phyloP scores from a whole-genome alignment of 2,888 invertebrate genomes.

The Synanthedon myopaeformis region DNA sequence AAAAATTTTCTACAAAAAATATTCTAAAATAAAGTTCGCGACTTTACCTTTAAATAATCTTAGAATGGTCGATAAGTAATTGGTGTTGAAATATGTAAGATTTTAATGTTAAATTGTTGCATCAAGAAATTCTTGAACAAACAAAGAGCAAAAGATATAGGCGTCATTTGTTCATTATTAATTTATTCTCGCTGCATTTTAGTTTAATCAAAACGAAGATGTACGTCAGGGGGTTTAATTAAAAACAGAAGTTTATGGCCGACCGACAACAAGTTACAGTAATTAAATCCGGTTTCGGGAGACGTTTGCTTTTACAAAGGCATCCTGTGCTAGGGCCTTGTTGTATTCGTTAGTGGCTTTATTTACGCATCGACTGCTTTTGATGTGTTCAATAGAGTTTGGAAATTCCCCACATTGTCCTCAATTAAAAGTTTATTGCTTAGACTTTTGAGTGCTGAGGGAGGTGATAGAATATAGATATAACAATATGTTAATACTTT shows the following conservation, averaged over 20 bases:
- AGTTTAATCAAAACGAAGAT: not conserved
- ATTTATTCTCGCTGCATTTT: not conserved
- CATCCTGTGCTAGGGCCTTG: not conserved
- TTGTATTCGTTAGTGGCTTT: not conserved
- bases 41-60: no score
- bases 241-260: constrained; percentile 2
- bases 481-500: no score
- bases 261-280: constrained; percentile 2
- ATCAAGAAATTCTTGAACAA: no score
- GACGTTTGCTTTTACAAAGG: constrained; percentile 3
- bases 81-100: no score
- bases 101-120: no score
- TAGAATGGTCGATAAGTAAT: no score
- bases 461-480: no score
- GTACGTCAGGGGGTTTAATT: constrained; percentile 3
- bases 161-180: not conserved
- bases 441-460: no score
- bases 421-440: no score
- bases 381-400: not conserved
- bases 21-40: no score
- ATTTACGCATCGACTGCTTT: not conserved
- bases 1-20: no score
- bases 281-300: constrained; percentile 7
- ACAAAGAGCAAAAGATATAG: no score
- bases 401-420: not conserved